These are phyloP conservation scores for Cheilinus undulatus DNA, from an alignment of 2,113 vertebrate genomes.

Conservation along the genomic window DNA sequence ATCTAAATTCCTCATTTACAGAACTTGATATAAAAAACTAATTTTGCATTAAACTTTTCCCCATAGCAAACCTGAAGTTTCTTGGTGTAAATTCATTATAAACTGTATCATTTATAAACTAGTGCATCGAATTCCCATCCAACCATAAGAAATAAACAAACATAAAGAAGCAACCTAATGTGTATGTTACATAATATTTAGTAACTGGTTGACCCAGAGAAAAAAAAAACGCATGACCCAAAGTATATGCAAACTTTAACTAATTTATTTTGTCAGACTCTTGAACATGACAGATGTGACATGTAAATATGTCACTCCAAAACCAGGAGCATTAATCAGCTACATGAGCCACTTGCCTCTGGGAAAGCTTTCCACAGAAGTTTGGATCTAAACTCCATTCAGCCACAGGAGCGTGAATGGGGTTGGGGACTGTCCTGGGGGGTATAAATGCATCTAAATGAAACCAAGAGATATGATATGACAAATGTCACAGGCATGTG, in stretches of 20 bases:
- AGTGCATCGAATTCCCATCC: not conserved
- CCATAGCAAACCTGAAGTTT: no score
- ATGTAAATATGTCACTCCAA: slow-evolving; percentile 2
- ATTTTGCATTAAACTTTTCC: no score
- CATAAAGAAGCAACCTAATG: not conserved
- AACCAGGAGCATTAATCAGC: slow-evolving; percentile 1
- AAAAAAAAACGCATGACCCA: not conserved
- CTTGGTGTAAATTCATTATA: no score
- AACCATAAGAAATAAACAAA: not conserved
- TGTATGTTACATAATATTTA: not conserved
- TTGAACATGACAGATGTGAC: not conserved
- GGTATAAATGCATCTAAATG: not conserved
- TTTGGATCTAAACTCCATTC: not conserved
- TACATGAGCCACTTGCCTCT: not conserved
- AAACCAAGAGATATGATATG: not conserved
- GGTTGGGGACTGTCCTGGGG: not conserved
- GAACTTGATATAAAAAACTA: no score
- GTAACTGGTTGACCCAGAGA: not conserved
- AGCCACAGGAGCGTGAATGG: not conserved
- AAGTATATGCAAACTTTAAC: not conserved
- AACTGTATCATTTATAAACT: no score
- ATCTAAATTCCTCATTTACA: no score
- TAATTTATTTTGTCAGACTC: not conserved
- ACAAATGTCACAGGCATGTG: not conserved
- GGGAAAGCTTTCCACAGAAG: slow-evolving; percentile 1